Evolutionary conservation across 2,888 invertebrate species (phyloP), one percentile per base, ranked within the genome.

Genomic region (Anoplius nigerrimus): DNA sequence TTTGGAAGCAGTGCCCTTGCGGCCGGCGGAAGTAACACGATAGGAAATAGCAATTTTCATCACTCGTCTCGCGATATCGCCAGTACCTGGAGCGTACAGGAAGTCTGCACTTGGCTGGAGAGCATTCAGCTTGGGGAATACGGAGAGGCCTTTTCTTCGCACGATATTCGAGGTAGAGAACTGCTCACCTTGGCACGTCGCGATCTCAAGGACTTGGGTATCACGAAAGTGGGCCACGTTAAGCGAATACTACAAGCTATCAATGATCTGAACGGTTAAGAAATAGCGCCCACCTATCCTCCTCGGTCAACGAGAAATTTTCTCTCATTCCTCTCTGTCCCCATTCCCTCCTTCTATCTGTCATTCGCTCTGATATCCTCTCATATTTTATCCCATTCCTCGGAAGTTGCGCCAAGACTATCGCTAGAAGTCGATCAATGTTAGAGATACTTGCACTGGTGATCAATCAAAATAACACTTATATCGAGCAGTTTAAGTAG

Each of bases 141-240:
- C 89, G 92, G 93, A 2, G 97, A 97, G n/a, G 94, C 94, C 67
- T 98, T 98, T 87, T 92, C 94, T 20, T 93, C 93, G 65, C 96
- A 98, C 87, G 98, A 98, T 89, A 95, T 98, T 82, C 93, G 97
- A 42, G 98, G 98, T 0, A 91, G 95, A 43, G 98, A 98, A 87
- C 91, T 98, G 34, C 91, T 98, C 2, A 93, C 95, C 0, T 90
- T 99, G 66, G 97, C 97, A 2, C 91, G 98, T 60, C 91, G 97
- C 16, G 96, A 97, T 88, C 91, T 96, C 3, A 93, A 97, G 87
- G 98, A 98, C 77, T 91, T 98, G 54, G 98, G 98, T 8, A 94
- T 98, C 62, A 94, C 94, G 11, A 98, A 98, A 90, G 96, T 98
- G 59, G 98, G 98, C 0, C 98, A 98, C 88, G 94, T 98, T 34